phyloP scores from a whole-genome alignment of 2,113 vertebrate species.

The Isurus oxyrinchus region DNA sequence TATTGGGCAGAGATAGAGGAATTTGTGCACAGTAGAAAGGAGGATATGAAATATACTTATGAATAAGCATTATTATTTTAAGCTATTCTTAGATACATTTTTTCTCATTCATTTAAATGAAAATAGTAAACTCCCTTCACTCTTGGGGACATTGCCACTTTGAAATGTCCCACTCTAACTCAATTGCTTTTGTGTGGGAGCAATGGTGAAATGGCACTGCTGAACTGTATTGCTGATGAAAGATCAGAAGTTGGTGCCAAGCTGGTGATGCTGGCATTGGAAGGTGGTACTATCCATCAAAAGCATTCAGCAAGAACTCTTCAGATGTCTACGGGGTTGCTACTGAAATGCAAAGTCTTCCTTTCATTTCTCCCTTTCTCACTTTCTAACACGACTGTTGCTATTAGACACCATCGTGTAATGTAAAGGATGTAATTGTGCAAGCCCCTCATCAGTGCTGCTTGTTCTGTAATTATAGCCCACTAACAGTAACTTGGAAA shows the following conservation, averaged over 20 bases:
- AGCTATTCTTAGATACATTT: neutral
- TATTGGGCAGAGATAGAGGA: neutral
- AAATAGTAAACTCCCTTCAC: neutral
- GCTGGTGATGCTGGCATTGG: neutral
- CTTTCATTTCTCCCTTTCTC: neutral
- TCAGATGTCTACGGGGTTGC: neutral
- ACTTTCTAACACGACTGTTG: neutral
- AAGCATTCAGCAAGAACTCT: neutral
- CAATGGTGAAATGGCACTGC: neutral
- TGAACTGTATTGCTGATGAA: neutral
- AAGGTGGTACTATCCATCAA: neutral
- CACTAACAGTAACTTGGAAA: neutral
- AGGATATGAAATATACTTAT: neutral
- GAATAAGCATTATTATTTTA: neutral
- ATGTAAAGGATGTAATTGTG: neutral
- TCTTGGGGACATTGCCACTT: neutral
- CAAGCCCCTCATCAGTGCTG: neutral
- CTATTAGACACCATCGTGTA: no score
- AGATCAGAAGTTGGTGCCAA: neutral
- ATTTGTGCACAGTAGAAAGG: neutral
- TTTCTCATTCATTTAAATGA: neutral
- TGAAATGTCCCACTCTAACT: neutral
- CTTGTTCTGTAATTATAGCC: neutral
- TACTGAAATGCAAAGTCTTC: neutral
- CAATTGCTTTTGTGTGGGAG: neutral